Conservation (phyloP, 2,797 vertebrate species). For the Squalus acanthias region DNA sequence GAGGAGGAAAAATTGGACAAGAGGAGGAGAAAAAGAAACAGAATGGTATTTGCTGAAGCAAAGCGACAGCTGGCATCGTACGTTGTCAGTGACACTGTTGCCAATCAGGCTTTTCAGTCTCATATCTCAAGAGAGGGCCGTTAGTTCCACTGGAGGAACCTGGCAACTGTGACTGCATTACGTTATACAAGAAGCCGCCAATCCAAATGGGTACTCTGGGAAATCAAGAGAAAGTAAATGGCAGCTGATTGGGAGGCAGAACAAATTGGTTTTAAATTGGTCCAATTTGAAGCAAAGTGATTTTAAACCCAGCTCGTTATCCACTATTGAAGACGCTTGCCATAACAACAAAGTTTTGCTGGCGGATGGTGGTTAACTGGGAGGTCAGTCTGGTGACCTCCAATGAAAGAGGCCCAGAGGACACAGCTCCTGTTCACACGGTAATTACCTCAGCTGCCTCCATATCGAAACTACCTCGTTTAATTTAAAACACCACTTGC, state of each 20-base stretch:
- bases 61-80: neutral
- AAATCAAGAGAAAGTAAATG: neutral
- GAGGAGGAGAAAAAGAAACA: neutral
- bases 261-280: slow-evolving; percentile 7
- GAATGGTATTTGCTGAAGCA: neutral
- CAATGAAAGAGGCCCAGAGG: neutral
- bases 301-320: neutral
- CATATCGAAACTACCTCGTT: neutral
- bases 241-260: neutral
- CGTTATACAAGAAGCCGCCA: neutral
- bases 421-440: neutral
- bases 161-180: neutral
- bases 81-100: neutral
- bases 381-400: neutral
- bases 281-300: slow-evolving; percentile 26
- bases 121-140: neutral
- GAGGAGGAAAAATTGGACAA: neutral
- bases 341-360: neutral
- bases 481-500: neutral
- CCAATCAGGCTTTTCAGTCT: neutral
- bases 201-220: neutral
- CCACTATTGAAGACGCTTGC: no score
- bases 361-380: neutral
- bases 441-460: neutral
- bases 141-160: neutral